Percentiles rank a stretch among this genome's conserved stretches.
Conservation (phyloP, 30 jellyfish, hydroid and myxozoan genomes). For the Cassiopea xamachana region DNA sequence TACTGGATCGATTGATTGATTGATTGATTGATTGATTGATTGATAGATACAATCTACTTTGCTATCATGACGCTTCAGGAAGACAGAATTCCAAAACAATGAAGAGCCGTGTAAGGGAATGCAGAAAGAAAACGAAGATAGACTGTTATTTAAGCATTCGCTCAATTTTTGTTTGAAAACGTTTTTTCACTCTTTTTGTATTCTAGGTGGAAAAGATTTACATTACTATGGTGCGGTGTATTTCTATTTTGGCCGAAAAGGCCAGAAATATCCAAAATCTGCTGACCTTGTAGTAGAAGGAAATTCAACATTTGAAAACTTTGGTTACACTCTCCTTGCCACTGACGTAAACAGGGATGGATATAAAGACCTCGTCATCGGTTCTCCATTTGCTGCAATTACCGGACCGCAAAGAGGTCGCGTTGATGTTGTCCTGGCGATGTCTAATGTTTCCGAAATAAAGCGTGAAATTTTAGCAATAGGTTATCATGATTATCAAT, state of each 20-base stretch:
- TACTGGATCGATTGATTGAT: not conserved
- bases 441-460: constrained; percentile 5
- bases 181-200: not conserved
- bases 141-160: no score
- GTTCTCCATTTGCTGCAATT: constrained; percentile 74
- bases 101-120: no score
- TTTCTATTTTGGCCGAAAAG: constrained; percentile 68
- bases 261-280: constrained; percentile 20
- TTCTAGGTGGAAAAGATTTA: constrained; percentile 66
- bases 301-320: constrained; percentile 63
- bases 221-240: constrained; percentile 76
- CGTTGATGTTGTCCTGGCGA: constrained; percentile 57
- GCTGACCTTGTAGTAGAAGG: constrained; percentile 65
- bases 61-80: no score
- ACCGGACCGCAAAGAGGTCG: constrained; percentile 81
- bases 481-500: constrained; percentile 75
- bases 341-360: constrained; percentile 77
- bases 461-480: constrained; percentile 9
- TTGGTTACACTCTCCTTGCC: constrained; percentile 68
- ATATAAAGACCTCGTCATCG: constrained; percentile 61
- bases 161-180: no score
- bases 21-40: no score
- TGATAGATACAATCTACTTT: no score
- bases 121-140: no score
- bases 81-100: no score